Percentiles rank a stretch among this genome's conserved stretches.
Conservation (phyloP, 1,140 invertebrate genomes). For the Daktulosphaira vitifoliae region DNA sequence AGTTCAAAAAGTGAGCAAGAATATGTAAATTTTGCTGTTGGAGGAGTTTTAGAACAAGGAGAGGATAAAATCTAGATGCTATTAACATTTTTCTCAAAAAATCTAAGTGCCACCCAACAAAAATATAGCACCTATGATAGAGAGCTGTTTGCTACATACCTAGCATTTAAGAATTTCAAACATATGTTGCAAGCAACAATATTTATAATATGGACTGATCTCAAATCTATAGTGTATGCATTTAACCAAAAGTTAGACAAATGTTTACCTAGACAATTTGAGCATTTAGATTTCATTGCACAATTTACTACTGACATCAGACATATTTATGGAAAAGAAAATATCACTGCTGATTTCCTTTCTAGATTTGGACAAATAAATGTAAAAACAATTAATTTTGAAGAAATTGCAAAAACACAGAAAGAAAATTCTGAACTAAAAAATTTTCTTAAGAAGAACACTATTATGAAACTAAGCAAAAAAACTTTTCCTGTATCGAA, state of each 20-base stretch:
- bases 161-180: not conserved
- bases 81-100: not conserved
- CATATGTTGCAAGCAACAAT: not conserved
- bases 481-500: not conserved
- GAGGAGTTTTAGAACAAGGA: too few species aligned
- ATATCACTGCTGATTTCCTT: too few species aligned
- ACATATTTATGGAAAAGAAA: not conserved
- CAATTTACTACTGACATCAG: slow-evolving; percentile 12
- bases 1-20: too few species aligned
- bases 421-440: too few species aligned
- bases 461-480: not conserved
- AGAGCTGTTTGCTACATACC: not conserved
- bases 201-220: not conserved
- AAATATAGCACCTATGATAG: not conserved
- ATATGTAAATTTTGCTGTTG: too few species aligned
- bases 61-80: too few species aligned
- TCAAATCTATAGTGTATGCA: too few species aligned
- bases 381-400: not conserved
- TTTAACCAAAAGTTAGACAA: too few species aligned
- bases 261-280: too few species aligned
- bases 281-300: too few species aligned
- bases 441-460: not conserved
- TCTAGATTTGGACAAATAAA: too few species aligned
- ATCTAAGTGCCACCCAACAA: not conserved
- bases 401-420: too few species aligned